These are phyloP conservation scores for Alcedo atthis DNA, from an alignment of 2,797 vertebrate genomes.

Conservation along the genomic window DNA sequence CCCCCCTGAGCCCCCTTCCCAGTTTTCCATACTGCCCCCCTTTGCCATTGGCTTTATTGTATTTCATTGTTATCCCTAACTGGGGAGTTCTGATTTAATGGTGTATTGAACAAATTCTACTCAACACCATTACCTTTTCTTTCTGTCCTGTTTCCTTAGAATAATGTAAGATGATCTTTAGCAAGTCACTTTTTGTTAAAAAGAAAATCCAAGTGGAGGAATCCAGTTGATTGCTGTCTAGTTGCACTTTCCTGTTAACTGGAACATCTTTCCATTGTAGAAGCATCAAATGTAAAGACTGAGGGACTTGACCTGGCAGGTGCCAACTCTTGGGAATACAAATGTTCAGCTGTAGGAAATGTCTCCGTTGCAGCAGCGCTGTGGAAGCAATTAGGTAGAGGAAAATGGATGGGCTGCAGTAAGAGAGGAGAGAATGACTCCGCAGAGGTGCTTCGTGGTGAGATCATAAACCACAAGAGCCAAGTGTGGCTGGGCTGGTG, in stretches of 20 bases:
- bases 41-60: not conserved
- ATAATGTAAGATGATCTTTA: not conserved
- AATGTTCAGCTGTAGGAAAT: slow-evolving; percentile 18
- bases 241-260: not conserved
- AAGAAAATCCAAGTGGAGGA: not conserved
- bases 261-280: not conserved
- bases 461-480: slow-evolving; percentile 15
- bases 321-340: slow-evolving; percentile 16
- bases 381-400: slow-evolving; percentile 29
- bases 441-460: not conserved
- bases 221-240: not conserved
- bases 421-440: slow-evolving; percentile 2
- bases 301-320: not conserved
- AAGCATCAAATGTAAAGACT: slow-evolving; percentile 20
- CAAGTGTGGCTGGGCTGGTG: not conserved
- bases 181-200: not conserved
- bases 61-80: not conserved
- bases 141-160: not conserved
- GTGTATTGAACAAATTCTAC: not conserved
- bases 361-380: not conserved
- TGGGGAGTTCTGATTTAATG: not conserved
- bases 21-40: not conserved
- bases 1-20: not conserved
- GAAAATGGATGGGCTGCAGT: slow-evolving; percentile 8
- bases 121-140: not conserved